These are phyloP conservation scores for Gadopsis marmoratus DNA, from an alignment of 2,797 vertebrate genomes.

Conservation along the genomic window DNA sequence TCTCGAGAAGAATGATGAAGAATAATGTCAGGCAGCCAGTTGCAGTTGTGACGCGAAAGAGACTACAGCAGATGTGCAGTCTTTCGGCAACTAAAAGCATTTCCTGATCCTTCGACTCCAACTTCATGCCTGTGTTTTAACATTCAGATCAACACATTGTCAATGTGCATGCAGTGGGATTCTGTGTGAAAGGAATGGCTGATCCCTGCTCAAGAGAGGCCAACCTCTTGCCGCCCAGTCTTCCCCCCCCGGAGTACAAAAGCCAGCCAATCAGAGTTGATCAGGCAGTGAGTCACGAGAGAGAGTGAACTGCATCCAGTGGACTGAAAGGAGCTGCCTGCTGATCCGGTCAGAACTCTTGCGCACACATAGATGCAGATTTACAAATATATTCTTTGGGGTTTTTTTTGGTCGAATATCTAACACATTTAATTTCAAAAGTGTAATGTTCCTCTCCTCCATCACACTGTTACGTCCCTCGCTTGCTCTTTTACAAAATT, in stretches of 20 bases:
- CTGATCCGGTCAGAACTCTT: constrained; percentile 28
- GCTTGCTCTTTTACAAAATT: constrained; percentile 8
- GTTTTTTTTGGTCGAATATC: not conserved
- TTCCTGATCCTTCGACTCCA: not conserved
- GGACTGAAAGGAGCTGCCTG: constrained; percentile 72
- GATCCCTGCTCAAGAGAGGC: constrained; percentile 68
- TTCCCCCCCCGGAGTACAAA: constrained; percentile 64
- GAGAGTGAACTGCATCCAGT: constrained; percentile 60
- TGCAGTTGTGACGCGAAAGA: constrained; percentile 19
- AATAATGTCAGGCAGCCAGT: not conserved
- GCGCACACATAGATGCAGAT: constrained; percentile 3
- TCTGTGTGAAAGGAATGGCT: constrained; percentile 62
- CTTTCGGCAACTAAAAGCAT: constrained; percentile 9
- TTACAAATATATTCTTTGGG: not conserved
- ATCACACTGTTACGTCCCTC: not conserved
- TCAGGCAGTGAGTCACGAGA: constrained; percentile 70
- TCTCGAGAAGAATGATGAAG: not conserved
- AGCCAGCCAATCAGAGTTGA: constrained; percentile 74
- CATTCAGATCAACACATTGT: constrained; percentile 34
- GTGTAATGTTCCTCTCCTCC: not conserved
- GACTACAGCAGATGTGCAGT: not conserved
- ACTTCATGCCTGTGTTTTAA: constrained; percentile 19
- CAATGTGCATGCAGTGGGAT: constrained; percentile 52
- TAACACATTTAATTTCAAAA: not conserved
- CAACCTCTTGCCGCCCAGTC: constrained; percentile 57